These are phyloP conservation scores for Apamea anceps DNA, from an alignment of 2,888 invertebrate genomes.

Conservation along the genomic window DNA sequence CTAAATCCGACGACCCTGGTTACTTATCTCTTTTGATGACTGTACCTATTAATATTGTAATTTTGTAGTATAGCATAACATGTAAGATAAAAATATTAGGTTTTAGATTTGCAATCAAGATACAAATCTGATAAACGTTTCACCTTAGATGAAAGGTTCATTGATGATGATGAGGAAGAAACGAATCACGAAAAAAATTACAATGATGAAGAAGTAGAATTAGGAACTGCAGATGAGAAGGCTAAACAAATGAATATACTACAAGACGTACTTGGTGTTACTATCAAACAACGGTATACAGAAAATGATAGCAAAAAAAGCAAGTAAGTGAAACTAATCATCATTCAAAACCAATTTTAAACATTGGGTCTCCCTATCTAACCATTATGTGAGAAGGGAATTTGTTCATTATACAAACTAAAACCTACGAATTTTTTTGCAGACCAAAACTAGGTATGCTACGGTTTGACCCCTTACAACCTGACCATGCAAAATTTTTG, in stretches of 20 bases:
- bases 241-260: slow-evolving; percentile 89
- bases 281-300: slow-evolving; percentile 75
- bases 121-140: slow-evolving; percentile 95
- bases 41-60: slow-evolving; percentile 8
- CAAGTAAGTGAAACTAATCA: slow-evolving; percentile 72
- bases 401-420: background rate
- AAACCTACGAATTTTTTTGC: slow-evolving; percentile 56
- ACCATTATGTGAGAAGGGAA: background rate
- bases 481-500: slow-evolving; percentile 91
- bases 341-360: background rate
- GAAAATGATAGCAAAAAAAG: slow-evolving; percentile 72
- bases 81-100: slow-evolving; percentile 77
- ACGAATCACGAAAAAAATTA: slow-evolving; percentile 78
- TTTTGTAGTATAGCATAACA: slow-evolving; percentile 40
- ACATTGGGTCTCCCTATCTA: background rate
- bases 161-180: slow-evolving; percentile 85
- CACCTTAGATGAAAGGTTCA: slow-evolving; percentile 93
- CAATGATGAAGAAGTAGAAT: slow-evolving; percentile 60
- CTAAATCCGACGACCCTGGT: too few species aligned
- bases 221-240: slow-evolving; percentile 83
- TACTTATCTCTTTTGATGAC: background rate
- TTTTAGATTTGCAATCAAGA: slow-evolving; percentile 93
- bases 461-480: slow-evolving; percentile 92
- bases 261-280: slow-evolving; percentile 89
- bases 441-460: slow-evolving; percentile 90